phyloP scores from a whole-genome alignment of 2,113 vertebrate genomes.

The Thinocorus orbignyianus region DNA sequence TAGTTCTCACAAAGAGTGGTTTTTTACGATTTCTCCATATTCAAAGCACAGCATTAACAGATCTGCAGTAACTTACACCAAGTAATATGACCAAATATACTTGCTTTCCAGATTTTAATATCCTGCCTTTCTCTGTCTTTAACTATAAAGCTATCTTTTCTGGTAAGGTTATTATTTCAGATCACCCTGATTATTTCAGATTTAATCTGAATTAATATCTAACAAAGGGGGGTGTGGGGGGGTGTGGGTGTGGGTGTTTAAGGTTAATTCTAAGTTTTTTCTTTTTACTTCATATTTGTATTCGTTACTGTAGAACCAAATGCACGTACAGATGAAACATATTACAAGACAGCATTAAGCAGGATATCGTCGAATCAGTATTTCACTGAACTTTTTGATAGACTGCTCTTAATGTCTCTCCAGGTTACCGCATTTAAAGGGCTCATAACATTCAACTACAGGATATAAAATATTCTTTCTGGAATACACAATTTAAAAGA shows the following conservation, averaged over 20 bases:
- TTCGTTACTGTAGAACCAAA: background rate
- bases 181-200: background rate
- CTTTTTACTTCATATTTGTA: background rate
- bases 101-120: background rate
- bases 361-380: background rate
- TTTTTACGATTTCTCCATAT: background rate
- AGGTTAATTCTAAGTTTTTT: background rate
- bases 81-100: background rate
- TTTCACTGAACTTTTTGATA: background rate
- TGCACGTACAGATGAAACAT: background rate
- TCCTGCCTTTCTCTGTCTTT: background rate
- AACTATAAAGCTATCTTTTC: background rate
- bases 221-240: too few species aligned
- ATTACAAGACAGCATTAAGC: background rate
- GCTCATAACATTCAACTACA: background rate
- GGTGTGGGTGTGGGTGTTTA: accelerated
- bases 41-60: background rate
- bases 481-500: background rate
- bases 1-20: background rate
- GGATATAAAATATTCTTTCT: background rate
- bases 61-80: background rate
- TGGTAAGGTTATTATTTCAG: background rate
- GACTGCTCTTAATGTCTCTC: background rate
- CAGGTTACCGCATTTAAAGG: background rate
- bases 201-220: background rate